Percentiles rank a stretch among this genome's conserved stretches.
phyloP scores from a whole-genome alignment of 2,888 invertebrate species.

The Lasioglossum morio region DNA sequence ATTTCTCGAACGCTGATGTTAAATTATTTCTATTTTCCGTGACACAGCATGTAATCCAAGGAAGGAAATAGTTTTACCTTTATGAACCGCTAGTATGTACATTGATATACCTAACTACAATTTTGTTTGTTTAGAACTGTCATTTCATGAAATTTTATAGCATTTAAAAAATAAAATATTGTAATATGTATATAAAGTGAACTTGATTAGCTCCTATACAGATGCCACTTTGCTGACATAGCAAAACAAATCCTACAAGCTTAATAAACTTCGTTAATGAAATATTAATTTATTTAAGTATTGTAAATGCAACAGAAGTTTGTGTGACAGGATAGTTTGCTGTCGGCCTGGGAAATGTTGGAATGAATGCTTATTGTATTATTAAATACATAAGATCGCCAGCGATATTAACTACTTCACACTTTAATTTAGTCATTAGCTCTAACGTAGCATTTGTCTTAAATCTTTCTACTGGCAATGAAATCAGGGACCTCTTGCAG shows the following conservation, averaged over 20 bases:
- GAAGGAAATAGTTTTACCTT: constrained; percentile 46
- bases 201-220: constrained; percentile 27
- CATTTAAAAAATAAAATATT: constrained; percentile 21
- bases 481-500: constrained; percentile 44
- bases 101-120: constrained; percentile 60
- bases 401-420: constrained; percentile 78
- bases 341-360: constrained; percentile 73
- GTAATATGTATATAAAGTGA: constrained; percentile 38
- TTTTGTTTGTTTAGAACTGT: constrained; percentile 39
- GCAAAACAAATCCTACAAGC: constrained; percentile 52
- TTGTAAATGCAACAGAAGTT: constrained; percentile 79
- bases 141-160: constrained; percentile 42
- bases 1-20: constrained; percentile 9
- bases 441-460: constrained; percentile 68
- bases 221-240: constrained; percentile 29
- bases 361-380: constrained; percentile 80
- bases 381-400: constrained; percentile 82
- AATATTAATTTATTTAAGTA: constrained; percentile 75
- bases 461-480: constrained; percentile 66
- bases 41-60: constrained; percentile 33
- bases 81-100: constrained; percentile 67
- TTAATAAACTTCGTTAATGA: constrained; percentile 58
- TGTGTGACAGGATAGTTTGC: constrained; percentile 67
- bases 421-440: constrained; percentile 73
- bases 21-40: constrained; percentile 20